These are phyloP conservation scores for Melinaea menophilus DNA, from an alignment of 2,888 invertebrate genomes.

Conservation along the genomic window DNA sequence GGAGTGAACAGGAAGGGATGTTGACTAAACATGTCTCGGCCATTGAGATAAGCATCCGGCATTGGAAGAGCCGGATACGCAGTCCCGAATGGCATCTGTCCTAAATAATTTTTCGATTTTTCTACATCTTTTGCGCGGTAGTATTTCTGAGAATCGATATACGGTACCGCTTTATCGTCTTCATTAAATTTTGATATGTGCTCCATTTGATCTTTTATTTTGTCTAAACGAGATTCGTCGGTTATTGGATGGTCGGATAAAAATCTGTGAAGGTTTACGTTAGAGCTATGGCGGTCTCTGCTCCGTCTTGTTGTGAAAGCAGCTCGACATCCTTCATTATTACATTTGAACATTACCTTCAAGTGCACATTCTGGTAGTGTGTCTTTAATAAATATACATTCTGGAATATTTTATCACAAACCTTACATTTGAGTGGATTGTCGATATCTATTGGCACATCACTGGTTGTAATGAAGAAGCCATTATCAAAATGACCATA, in stretches of 20 bases:
- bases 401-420: conserved; percentile 95
- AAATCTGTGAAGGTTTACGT: conserved; percentile 93
- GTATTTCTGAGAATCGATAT: conserved; percentile 74
- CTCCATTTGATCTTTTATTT: conserved; percentile 85
- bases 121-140: conserved; percentile 62
- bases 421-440: conserved; percentile 94
- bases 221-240: conserved; percentile 72
- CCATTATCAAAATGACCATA: conserved; percentile 86
- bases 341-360: conserved; percentile 96
- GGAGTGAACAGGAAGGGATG: conserved; percentile 71
- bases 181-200: conserved; percentile 87
- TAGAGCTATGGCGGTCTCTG: conserved; percentile 94
- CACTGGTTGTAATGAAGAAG: conserved; percentile 83
- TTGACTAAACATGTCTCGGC: conserved; percentile 65
- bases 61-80: conserved; percentile 61
- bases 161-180: conserved; percentile 79
- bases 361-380: conserved; percentile 98
- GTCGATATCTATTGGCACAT: conserved; percentile 94
- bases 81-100: conserved; percentile 51
- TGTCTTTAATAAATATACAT: conserved; percentile 94
- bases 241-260: conserved; percentile 80
- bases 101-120: conserved; percentile 55
- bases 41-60: conserved; percentile 62
- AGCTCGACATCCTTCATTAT: conserved; percentile 95
- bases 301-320: conserved; percentile 95